Conservation (phyloP, 2,797 vertebrate species). For the Crypturellus tataupa region DNA sequence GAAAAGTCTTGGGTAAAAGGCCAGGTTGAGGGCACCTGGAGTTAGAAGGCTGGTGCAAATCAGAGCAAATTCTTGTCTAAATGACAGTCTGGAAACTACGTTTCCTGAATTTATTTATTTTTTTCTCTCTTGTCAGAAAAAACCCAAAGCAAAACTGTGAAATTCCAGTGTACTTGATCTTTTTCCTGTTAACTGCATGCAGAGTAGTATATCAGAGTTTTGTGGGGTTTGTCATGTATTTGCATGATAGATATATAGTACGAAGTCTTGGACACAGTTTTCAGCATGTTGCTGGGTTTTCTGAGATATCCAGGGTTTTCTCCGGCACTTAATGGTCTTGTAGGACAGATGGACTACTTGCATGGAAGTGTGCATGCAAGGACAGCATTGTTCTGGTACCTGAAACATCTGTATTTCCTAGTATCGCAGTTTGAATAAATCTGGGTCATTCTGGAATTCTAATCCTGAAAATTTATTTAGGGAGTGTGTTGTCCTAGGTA, state of each 20-base stretch:
- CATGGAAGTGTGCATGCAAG: background rate
- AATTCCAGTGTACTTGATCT: background rate
- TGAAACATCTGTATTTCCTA: background rate
- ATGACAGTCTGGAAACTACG: background rate
- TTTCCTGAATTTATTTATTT: too few relatives aligned
- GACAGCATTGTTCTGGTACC: background rate
- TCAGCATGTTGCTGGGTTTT: background rate
- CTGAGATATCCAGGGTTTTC: background rate
- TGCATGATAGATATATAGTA: fast-evolving
- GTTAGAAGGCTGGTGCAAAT: background rate
- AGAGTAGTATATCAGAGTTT: too few relatives aligned
- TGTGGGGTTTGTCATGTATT: background rate
- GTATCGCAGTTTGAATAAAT: fast-evolving
- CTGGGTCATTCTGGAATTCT: background rate
- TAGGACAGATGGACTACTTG: background rate
- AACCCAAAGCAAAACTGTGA: too few relatives aligned
- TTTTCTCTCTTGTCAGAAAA: too few relatives aligned
- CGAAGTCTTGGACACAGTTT: background rate
- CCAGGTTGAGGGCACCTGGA: background rate
- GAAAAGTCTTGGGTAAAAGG: background rate
- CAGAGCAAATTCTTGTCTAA: background rate
- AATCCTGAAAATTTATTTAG: background rate
- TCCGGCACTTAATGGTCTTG: background rate
- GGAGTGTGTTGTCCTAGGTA: background rate
- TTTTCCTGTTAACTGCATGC: too few relatives aligned